A percentile compares a stretch with the other conserved stretches of the same genome.
phyloP scores from a whole-genome alignment of 2,113 vertebrate genomes.

The Caretta caretta region DNA sequence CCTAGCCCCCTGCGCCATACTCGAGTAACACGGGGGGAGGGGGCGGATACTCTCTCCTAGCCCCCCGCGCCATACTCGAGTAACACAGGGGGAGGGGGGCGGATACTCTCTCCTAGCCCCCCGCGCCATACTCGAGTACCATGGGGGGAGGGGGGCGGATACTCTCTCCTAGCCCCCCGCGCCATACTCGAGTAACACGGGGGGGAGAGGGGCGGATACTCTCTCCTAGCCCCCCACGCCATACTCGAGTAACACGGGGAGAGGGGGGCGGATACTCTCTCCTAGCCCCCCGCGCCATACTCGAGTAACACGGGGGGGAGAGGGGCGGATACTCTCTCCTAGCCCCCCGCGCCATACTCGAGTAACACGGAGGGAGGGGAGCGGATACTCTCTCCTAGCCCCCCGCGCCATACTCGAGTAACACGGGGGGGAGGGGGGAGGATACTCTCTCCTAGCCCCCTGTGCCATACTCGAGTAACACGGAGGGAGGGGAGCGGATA shows the following conservation, averaged over 20 bases:
- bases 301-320: background rate
- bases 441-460: background rate
- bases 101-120: no score
- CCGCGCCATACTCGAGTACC: background rate
- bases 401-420: no score
- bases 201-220: background rate
- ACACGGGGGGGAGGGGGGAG: no score
- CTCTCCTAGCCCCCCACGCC: background rate
- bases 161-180: background rate
- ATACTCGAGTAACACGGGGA: background rate
- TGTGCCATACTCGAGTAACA: no score
- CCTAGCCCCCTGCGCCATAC: no score
- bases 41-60: no score
- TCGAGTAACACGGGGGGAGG: no score
- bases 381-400: background rate
- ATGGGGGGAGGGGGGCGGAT: background rate
- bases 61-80: no score
- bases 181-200: background rate
- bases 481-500: no score
- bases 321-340: background rate
- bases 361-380: background rate
- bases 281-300: no score
- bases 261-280: no score
- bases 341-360: fast-evolving
- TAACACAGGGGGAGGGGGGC: no score